Percentiles rank a stretch among this genome's conserved stretches.
Conservation (phyloP, 2,113 vertebrate genomes). For the Colistium nudipinnis region DNA sequence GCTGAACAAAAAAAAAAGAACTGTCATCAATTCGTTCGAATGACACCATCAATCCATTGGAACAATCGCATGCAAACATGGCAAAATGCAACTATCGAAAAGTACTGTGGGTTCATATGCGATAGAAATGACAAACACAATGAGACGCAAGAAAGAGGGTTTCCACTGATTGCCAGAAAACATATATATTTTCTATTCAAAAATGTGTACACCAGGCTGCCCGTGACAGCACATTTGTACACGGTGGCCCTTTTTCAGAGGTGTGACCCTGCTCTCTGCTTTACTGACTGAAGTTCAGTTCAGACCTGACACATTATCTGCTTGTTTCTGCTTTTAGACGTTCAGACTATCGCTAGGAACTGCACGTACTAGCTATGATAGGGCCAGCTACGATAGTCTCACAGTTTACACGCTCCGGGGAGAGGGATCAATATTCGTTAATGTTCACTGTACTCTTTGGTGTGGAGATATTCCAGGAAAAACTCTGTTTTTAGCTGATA, state of each 20-base stretch:
- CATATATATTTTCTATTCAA: no score
- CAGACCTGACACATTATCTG: not conserved
- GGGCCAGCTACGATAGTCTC: not conserved
- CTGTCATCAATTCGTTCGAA: no score
- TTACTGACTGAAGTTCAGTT: constrained; percentile 35
- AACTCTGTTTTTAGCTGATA: not conserved
- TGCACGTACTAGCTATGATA: not conserved
- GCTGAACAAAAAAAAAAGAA: not conserved
- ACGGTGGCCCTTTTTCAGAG: not conserved
- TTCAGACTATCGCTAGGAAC: not conserved
- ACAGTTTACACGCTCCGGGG: not conserved
- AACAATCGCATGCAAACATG: no score
- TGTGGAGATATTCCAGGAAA: not conserved
- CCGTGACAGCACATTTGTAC: not conserved
- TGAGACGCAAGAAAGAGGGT: no score
- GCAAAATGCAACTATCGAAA: no score
- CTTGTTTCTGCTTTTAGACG: constrained; percentile 16
- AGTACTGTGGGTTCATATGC: no score
- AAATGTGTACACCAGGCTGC: not conserved
- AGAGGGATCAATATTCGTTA: constrained; percentile 7
- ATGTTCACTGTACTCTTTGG: constrained; percentile 13
- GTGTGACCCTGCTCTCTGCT: not conserved
- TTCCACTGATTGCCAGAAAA: no score
- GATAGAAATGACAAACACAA: no score
- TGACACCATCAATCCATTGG: no score